Percentiles rank a stretch among this genome's conserved stretches.
Conservation (phyloP, 2,113 vertebrate species). For the Trematocara unimaculatum region DNA sequence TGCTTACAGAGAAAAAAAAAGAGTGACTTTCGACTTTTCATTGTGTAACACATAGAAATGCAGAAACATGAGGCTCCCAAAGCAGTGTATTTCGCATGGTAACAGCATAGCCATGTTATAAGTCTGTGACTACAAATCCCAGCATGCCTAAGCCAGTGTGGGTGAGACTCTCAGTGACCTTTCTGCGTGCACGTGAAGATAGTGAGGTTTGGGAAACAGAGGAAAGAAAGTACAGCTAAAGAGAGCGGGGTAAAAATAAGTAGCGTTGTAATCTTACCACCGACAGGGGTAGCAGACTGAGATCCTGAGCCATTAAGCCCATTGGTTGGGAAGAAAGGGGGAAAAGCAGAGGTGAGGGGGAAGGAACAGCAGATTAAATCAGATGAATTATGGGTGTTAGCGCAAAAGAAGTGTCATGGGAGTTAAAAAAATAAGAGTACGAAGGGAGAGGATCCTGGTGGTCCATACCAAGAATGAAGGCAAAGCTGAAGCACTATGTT, state of each 20-base stretch:
- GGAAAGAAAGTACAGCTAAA: conserved; percentile 22
- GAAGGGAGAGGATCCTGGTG: conserved; percentile 66
- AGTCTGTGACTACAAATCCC: conserved; percentile 37
- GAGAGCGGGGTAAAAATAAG: conserved; percentile 52
- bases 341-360: conserved; percentile 74
- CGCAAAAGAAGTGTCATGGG: conserved; percentile 70
- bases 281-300: conserved; percentile 93
- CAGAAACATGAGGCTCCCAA: conserved; percentile 1
- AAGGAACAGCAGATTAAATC: conserved; percentile 89
- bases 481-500: conserved; percentile 28
- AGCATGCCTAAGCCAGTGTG: conserved; percentile 52
- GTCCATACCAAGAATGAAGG: conserved; percentile 68
- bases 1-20: not conserved
- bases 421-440: conserved; percentile 61
- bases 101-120: not conserved
- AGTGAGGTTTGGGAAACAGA: conserved; percentile 50
- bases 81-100: conserved; percentile 17
- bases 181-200: conserved; percentile 7
- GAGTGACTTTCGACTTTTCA: not conserved
- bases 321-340: conserved; percentile 82
- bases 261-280: conserved; percentile 91
- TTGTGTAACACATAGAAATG: not conserved
- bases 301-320: conserved; percentile 96
- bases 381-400: conserved; percentile 73
- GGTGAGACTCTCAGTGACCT: conserved; percentile 18